Conservation (phyloP, 1,140 invertebrate genomes). For the Prorops nasuta region DNA sequence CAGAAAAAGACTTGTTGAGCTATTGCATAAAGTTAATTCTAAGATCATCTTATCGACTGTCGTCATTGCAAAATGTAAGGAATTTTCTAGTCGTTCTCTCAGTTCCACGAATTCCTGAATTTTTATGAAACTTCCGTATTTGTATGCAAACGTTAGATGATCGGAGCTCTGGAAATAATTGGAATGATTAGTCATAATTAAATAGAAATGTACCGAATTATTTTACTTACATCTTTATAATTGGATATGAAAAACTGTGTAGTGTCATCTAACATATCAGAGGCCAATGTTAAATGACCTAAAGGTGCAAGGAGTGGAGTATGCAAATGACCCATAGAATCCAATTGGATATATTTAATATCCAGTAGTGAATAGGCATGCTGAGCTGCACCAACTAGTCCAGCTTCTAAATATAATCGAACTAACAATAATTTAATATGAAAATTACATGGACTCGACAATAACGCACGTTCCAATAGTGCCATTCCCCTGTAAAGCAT, state of each 20-base stretch:
- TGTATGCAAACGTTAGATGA: constrained; percentile 88
- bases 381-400: constrained; percentile 49
- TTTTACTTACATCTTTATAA: constrained; percentile 83
- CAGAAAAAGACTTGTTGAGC: constrained; percentile 32
- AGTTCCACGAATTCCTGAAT: constrained; percentile 88
- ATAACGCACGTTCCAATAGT: constrained; percentile 58
- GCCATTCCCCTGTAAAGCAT: constrained; percentile 39
- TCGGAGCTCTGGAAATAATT: constrained; percentile 74
- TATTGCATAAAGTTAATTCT: constrained; percentile 65
- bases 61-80: constrained; percentile 75
- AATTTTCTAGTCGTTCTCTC: constrained; percentile 76
- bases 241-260: constrained; percentile 85
- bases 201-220: background rate
- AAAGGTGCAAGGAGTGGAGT: constrained; percentile 69
- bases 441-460: constrained; percentile 64
- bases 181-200: constrained; percentile 15
- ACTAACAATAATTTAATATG: constrained; percentile 64
- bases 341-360: constrained; percentile 92
- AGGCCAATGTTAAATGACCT: constrained; percentile 67
- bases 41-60: constrained; percentile 78
- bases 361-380: constrained; percentile 64
- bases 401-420: constrained; percentile 59
- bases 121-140: constrained; percentile 91
- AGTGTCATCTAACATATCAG: constrained; percentile 67
- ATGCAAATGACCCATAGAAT: constrained; percentile 85